Percentiles rank a stretch among this genome's conserved stretches.
These are phyloP conservation scores for Leucophenga maculata DNA, from an alignment of 2,888 invertebrate species.

Conservation along the genomic window DNA sequence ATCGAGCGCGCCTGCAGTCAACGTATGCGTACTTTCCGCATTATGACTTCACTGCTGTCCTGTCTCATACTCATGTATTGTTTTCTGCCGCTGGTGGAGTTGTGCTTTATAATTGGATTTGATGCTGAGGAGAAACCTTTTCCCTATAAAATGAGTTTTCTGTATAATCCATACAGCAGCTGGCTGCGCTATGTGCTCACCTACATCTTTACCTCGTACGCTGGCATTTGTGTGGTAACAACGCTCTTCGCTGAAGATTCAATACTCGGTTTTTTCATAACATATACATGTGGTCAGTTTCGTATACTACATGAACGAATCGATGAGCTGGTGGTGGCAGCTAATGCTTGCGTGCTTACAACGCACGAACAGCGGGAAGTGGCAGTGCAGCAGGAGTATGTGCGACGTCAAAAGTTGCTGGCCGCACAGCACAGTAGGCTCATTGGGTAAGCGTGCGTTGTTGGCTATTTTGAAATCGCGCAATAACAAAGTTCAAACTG, in stretches of 20 bases:
- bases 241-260: conserved; percentile 71
- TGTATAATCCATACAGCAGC: conserved; percentile 63
- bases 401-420: conserved; percentile 51
- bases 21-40: conserved; percentile 63
- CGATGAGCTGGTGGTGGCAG: conserved; percentile 43
- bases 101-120: conserved; percentile 46
- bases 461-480: no score
- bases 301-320: conserved; percentile 65
- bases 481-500: conserved; percentile 24
- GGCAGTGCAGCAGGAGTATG: conserved; percentile 42
- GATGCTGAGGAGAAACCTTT: conserved; percentile 61
- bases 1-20: conserved; percentile 59
- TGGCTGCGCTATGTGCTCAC: conserved; percentile 62
- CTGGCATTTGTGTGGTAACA: conserved; percentile 70
- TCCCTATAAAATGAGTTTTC: conserved; percentile 71
- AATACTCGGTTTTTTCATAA: conserved; percentile 70
- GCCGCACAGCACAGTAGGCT: conserved; percentile 62
- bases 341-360: neutral
- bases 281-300: conserved; percentile 69
- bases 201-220: conserved; percentile 68
- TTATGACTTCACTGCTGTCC: conserved; percentile 65
- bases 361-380: conserved; percentile 19
- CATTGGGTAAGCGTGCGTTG: conserved; percentile 56
- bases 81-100: conserved; percentile 63
- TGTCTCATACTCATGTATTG: conserved; percentile 70